Percentiles rank a stretch among this genome's conserved stretches.
Evolutionary conservation across 1,140 invertebrate genomes (phyloP).

Genomic region (Neelides sp.): DNA sequence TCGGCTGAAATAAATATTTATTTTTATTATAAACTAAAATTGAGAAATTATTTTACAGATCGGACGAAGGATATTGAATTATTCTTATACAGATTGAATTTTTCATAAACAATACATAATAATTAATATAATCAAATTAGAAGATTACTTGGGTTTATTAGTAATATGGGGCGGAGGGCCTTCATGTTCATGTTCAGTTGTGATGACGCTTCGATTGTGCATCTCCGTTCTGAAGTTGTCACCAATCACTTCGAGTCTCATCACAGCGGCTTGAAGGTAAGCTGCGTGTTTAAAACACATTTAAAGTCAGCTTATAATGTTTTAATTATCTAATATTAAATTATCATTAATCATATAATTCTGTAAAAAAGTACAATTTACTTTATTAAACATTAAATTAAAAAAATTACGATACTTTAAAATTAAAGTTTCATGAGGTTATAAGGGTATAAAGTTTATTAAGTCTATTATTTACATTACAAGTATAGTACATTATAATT

Average conservation of each 20-base stretch:
- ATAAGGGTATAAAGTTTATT: no score
- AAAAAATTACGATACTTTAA: background rate
- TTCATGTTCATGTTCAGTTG: slow-evolving; percentile 4
- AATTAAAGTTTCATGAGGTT: no score
- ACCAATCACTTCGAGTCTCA: slow-evolving; percentile 30
- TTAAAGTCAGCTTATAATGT: background rate
- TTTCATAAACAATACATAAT: no score
- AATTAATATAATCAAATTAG: no score
- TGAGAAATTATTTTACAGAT: background rate
- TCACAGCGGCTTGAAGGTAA: slow-evolving; percentile 29
- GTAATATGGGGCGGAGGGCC: no score
- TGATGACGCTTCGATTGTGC: slow-evolving; percentile 22
- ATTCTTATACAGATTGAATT: no score
- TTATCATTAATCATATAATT: background rate
- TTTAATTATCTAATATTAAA: background rate
- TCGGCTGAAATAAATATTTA: slow-evolving; percentile 7
- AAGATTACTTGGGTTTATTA: no score
- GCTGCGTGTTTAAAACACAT: slow-evolving; percentile 12
- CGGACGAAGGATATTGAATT: background rate
- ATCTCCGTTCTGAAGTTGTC: slow-evolving; percentile 30
- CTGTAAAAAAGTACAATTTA: background rate
- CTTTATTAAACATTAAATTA: background rate
- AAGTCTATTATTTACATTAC: no score
- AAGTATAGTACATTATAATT: no score
- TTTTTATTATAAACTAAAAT: background rate